Conservation (phyloP, 2,797 vertebrate species). For the Syngnathus rostellatus region DNA sequence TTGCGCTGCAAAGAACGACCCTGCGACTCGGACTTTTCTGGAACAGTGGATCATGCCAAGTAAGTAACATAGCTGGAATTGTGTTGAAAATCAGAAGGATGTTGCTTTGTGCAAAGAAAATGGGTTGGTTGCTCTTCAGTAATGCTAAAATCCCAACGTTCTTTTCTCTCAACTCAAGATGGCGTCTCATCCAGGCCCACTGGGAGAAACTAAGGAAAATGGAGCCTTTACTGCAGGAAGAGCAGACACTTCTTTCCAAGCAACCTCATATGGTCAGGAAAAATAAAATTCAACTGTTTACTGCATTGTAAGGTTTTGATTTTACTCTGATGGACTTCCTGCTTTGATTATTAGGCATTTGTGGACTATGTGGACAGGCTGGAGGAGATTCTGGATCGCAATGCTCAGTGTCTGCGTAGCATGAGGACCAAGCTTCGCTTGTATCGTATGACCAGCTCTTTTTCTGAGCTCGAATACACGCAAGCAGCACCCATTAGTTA, state of each 20-base stretch:
- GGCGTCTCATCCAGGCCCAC: slow-evolving; percentile 70
- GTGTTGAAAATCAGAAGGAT: neutral
- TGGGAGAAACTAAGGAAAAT: slow-evolving; percentile 76
- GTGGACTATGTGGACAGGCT: slow-evolving; percentile 70
- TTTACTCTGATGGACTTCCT: neutral
- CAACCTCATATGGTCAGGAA: slow-evolving; percentile 70
- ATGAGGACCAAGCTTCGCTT: slow-evolving; percentile 72
- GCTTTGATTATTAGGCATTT: slow-evolving; percentile 66
- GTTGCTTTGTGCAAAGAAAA: neutral
- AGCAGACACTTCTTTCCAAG: slow-evolving; percentile 71
- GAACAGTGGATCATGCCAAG: slow-evolving; percentile 30
- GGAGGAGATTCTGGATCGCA: slow-evolving; percentile 75
- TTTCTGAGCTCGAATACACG: slow-evolving; percentile 6
- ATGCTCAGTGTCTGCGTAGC: slow-evolving; percentile 69
- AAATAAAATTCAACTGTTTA: neutral
- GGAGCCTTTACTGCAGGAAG: slow-evolving; percentile 69
- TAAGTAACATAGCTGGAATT: slow-evolving; percentile 28
- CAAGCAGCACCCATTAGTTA: slow-evolving; percentile 8
- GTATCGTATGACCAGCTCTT: slow-evolving; percentile 42
- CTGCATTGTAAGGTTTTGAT: neutral
- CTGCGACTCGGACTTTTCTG: slow-evolving; percentile 12
- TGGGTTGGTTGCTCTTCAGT: too few relatives aligned
- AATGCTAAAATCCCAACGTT: neutral
- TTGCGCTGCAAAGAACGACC: slow-evolving; percentile 7
- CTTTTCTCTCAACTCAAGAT: slow-evolving; percentile 47